phyloP scores from a whole-genome alignment of 2,113 vertebrate species.

The Corvus moneduloides region DNA sequence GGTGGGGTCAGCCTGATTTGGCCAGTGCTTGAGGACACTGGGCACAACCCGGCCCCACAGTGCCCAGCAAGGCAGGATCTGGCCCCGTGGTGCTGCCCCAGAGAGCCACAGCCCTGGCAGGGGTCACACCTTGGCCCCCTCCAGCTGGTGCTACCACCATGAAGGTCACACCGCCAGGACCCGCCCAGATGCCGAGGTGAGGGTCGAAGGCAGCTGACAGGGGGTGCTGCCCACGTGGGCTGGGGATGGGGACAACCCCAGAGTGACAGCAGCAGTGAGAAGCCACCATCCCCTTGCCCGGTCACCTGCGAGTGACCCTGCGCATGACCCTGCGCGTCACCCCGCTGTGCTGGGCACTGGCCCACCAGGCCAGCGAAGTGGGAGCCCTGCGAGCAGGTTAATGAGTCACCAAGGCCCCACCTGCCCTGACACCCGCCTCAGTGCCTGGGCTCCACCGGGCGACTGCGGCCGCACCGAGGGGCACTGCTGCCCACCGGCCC shows the following conservation, averaged over 20 bases:
- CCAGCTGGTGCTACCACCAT: fast-evolving
- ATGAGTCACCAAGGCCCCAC: neutral
- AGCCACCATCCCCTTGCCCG: neutral
- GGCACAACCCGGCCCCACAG: fast-evolving
- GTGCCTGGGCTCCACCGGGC: neutral
- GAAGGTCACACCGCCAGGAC: fast-evolving
- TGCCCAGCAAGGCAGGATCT: neutral
- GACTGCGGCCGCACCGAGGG: fast-evolving
- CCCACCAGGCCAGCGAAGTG: neutral
- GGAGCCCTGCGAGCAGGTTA: neutral
- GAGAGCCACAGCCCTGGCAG: too few relatives aligned
- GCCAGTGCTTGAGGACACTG: fast-evolving
- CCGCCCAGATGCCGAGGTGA: fast-evolving
- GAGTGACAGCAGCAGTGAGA: neutral
- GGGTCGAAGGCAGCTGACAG: neutral
- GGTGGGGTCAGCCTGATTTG: fast-evolving
- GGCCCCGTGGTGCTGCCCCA: fast-evolving
- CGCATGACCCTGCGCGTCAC: neutral
- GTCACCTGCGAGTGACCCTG: neutral
- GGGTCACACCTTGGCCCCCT: neutral
- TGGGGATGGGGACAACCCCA: neutral
- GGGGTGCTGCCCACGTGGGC: fast-evolving
- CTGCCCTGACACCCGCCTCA: fast-evolving
- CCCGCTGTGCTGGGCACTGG: neutral
- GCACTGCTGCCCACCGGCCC: neutral